Evolutionary conservation across 2,888 invertebrate genomes (phyloP).

Genomic region (Scaptomyza polygonia): DNA sequence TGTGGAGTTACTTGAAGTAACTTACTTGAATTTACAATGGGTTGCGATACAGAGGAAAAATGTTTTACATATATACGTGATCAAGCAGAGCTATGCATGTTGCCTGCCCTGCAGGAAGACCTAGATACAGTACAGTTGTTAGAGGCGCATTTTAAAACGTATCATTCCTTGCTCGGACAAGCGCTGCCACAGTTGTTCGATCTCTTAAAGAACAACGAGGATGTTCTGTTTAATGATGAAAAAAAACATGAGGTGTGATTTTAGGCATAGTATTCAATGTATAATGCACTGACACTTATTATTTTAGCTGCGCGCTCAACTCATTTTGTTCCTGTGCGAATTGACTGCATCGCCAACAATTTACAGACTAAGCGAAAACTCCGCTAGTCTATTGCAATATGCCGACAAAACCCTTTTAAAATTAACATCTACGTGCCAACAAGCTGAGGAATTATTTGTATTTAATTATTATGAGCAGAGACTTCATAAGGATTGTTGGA

Average conservation of each 20-base stretch:
- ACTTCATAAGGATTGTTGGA: conserved; percentile 76
- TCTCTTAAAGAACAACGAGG: conserved; percentile 63
- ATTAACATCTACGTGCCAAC: neutral
- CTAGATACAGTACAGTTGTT: conserved; percentile 71
- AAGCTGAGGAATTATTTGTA: conserved; percentile 50
- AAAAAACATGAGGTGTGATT: conserved; percentile 24
- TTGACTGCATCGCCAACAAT: conserved; percentile 67
- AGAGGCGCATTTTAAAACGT: conserved; percentile 67
- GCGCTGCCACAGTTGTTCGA: conserved; percentile 79
- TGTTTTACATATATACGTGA: conserved; percentile 43
- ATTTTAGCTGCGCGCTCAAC: conserved; percentile 61
- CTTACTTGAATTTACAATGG: conserved; percentile 32
- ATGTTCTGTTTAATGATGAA: conserved; percentile 3
- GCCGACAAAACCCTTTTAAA: conserved; percentile 57
- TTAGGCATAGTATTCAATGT: neutral
- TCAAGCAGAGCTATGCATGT: conserved; percentile 65
- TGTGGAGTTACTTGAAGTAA: neutral
- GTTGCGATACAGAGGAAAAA: neutral
- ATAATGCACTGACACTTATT: neutral
- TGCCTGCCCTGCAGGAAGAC: conserved; percentile 75
- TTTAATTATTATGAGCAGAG: conserved; percentile 76
- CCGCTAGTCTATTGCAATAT: conserved; percentile 55
- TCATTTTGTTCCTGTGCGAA: conserved; percentile 78
- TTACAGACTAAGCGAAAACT: conserved; percentile 54
- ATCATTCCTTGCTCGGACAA: conserved; percentile 58